A percentile compares a stretch with the other conserved stretches of the same genome.
These are phyloP conservation scores for Athene cunicularia DNA, from an alignment of 2,113 vertebrate genomes.

Conservation along the genomic window DNA sequence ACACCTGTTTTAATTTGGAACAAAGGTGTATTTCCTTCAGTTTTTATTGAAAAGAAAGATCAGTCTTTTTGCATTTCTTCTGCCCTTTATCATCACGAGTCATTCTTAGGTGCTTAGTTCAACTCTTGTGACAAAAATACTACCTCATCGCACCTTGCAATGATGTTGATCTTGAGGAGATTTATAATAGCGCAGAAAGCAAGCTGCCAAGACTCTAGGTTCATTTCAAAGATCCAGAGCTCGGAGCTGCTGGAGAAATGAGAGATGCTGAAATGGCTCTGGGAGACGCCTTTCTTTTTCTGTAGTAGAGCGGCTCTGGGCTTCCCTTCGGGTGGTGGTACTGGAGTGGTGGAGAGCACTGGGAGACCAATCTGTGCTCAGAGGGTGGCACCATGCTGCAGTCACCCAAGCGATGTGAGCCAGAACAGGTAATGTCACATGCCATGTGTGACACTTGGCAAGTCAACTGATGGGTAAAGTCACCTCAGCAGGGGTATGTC, in stretches of 20 bases:
- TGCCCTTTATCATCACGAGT: neutral
- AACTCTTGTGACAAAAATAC: neutral
- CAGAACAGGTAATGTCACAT: accelerated
- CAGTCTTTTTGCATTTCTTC: neutral
- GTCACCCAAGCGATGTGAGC: neutral
- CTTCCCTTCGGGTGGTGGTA: neutral
- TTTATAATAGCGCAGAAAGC: neutral
- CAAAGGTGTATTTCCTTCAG: neutral
- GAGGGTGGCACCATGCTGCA: accelerated
- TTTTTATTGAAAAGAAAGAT: neutral
- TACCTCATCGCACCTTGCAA: neutral
- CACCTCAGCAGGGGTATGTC: neutral
- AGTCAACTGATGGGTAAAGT: neutral
- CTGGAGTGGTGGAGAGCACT: neutral
- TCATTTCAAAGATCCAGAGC: neutral
- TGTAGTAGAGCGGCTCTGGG: neutral
- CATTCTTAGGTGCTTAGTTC: slow-evolving; percentile 1
- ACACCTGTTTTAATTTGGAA: neutral
- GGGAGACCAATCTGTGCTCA: accelerated
- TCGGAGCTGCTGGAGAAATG: neutral
- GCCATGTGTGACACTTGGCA: neutral
- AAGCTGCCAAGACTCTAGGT: neutral
- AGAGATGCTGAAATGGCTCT: neutral
- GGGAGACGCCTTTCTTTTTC: neutral
- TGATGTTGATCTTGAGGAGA: neutral